A percentile compares a stretch with the other conserved stretches of the same genome.
Conservation (phyloP, 2,113 vertebrate species). For the Hydrochoerus hydrochaeris region DNA sequence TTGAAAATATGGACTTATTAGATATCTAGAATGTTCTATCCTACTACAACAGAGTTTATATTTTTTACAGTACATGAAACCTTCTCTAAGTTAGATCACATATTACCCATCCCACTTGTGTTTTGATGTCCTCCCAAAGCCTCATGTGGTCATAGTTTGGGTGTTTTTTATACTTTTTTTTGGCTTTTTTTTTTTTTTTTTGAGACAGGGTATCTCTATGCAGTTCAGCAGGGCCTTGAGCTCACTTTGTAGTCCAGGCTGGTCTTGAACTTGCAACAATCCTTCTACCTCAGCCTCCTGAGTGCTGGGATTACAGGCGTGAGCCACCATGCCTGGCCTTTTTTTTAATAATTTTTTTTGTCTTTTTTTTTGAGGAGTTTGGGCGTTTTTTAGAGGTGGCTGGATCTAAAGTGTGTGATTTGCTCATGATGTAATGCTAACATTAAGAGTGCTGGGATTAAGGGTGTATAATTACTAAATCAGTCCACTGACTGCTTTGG, state of each 20-base stretch:
- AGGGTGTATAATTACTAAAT: neutral
- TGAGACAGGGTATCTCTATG: too few relatives aligned
- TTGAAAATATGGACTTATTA: neutral
- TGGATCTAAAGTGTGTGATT: neutral
- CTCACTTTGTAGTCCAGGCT: too few relatives aligned
- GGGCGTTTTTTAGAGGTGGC: neutral
- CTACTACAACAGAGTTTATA: neutral
- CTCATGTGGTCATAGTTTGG: neutral
- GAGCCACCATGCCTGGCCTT: too few relatives aligned
- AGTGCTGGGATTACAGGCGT: too few relatives aligned
- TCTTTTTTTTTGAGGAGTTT: too few relatives aligned
- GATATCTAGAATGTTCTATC: neutral
- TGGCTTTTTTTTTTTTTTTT: too few relatives aligned
- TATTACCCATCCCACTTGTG: neutral
- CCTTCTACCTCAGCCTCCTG: too few relatives aligned
- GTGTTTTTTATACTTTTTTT: too few relatives aligned
- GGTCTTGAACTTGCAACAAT: too few relatives aligned
- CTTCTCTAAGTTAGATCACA: neutral
- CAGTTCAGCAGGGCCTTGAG: too few relatives aligned
- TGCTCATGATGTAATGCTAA: neutral
- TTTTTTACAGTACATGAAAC: neutral
- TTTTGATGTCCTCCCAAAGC: neutral
- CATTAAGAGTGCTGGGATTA: neutral
- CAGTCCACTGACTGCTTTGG: neutral
- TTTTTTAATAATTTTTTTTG: too few relatives aligned